Conservation (phyloP, 2,113 vertebrate species). For the Entosphenus tridentatus region DNA sequence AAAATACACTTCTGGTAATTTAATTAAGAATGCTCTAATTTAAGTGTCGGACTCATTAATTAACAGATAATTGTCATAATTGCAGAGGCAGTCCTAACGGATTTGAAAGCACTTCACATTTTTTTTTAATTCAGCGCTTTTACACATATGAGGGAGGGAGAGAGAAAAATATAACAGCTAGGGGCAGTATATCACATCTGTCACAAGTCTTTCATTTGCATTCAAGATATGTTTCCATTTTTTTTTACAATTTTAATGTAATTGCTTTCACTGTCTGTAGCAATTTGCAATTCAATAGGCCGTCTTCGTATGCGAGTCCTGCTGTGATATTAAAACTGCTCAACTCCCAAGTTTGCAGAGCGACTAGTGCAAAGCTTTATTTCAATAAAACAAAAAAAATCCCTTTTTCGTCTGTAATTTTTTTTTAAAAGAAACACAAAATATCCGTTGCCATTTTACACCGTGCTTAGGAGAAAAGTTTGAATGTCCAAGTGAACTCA, state of each 20-base stretch:
- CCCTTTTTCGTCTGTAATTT: no score
- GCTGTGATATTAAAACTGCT: no score
- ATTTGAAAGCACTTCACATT: no score
- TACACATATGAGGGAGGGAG: no score
- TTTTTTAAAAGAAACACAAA: no score
- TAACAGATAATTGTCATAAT: slow-evolving; percentile 1
- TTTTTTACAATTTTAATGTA: background rate
- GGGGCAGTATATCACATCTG: slow-evolving; percentile 1
- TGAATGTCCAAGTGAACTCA: no score
- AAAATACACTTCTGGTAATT: background rate
- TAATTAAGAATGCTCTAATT: background rate
- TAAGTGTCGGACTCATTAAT: slow-evolving; percentile 1
- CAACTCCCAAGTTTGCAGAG: no score
- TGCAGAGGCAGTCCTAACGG: background rate
- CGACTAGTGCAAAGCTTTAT: no score
- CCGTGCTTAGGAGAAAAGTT: no score
- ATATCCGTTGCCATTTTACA: no score
- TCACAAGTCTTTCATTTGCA: slow-evolving; percentile 4
- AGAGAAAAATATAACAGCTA: background rate
- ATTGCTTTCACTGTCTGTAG: slow-evolving; percentile 4
- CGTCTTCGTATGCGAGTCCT: background rate
- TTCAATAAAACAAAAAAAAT: no score
- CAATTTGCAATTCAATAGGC: slow-evolving; percentile 5
- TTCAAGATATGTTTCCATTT: slow-evolving; percentile 5
- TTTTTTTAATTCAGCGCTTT: no score